These are phyloP conservation scores for Baryphthengus martii DNA, from an alignment of 2,113 vertebrate genomes.

Conservation along the genomic window DNA sequence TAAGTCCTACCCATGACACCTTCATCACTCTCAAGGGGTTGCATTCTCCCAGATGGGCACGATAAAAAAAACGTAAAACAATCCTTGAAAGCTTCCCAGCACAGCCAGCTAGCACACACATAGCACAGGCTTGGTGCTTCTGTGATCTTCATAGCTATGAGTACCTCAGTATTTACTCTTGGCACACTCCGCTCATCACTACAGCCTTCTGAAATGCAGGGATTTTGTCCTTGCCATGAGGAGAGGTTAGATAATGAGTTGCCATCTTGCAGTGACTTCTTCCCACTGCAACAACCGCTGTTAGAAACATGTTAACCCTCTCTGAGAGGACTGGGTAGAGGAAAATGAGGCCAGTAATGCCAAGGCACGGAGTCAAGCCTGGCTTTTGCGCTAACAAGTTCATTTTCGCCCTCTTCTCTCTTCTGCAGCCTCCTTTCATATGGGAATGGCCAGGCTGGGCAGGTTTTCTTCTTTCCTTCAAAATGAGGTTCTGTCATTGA, in stretches of 20 bases:
- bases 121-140: not conserved
- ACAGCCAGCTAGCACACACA: not conserved
- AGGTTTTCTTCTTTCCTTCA: not conserved
- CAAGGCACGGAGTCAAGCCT: not conserved
- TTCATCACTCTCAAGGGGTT: not conserved
- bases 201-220: not conserved
- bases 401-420: not conserved
- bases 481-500: not conserved
- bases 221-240: not conserved
- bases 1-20: rapidly evolving
- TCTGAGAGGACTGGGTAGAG: not conserved
- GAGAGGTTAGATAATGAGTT: not conserved
- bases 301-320: not conserved
- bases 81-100: not conserved
- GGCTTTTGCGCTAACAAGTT: not conserved
- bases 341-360: not conserved
- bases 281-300: not conserved
- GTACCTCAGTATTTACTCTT: not conserved
- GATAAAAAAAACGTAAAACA: not conserved
- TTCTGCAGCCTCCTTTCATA: not conserved
- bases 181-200: not conserved
- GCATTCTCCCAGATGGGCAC: not conserved
- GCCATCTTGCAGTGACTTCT: not conserved
- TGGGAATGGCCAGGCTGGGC: not conserved
- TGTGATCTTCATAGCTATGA: rapidly evolving